Evolutionary conservation across 2,113 vertebrate species (phyloP).

Genomic region (Saccopteryx bilineata): DNA sequence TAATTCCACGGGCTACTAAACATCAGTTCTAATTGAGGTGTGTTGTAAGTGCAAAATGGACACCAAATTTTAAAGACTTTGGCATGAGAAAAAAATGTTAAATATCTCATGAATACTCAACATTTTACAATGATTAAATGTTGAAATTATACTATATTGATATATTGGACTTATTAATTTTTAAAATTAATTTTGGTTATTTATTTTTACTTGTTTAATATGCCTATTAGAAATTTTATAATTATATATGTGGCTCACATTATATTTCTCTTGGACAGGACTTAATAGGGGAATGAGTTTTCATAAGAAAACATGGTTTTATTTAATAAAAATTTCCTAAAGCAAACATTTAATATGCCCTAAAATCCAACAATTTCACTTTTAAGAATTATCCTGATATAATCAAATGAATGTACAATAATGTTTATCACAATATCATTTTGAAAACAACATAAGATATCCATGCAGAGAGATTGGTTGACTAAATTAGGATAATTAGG

Average conservation of each 20-base stretch:
- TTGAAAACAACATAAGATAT: conserved; percentile 32
- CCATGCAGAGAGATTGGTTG: background rate
- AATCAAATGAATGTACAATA: background rate
- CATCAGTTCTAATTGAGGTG: background rate
- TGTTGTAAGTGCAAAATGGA: background rate
- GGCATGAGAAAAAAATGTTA: background rate
- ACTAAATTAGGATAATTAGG: background rate
- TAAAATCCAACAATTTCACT: background rate
- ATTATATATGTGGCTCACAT: background rate
- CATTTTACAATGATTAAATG: background rate
- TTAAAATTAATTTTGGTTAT: background rate
- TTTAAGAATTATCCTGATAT: conserved; percentile 51
- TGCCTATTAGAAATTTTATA: conserved; percentile 5
- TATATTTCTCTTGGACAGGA: background rate
- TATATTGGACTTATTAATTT: background rate
- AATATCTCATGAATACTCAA: background rate
- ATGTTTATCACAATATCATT: background rate
- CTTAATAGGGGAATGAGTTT: background rate
- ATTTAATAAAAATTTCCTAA: conserved; percentile 28
- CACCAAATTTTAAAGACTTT: background rate
- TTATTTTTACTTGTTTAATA: background rate
- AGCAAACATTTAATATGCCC: background rate
- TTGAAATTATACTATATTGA: background rate
- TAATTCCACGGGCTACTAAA: background rate
- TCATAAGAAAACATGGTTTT: background rate